Base-by-base conservation (phyloP, 2,888 invertebrate species). In the Nowickia ferox region DNA sequence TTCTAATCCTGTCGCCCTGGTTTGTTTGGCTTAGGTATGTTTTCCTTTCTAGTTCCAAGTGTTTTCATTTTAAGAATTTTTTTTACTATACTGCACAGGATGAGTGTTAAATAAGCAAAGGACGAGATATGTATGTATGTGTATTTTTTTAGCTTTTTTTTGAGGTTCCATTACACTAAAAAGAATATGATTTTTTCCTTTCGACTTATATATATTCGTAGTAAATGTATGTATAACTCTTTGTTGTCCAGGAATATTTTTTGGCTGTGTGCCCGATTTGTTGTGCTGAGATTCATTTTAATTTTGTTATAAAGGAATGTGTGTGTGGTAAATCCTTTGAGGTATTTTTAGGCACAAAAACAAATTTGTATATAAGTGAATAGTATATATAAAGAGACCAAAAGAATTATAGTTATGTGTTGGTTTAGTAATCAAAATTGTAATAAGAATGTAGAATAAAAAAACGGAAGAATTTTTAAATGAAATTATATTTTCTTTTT, bases 51-150 rank as follows among this genome's bases (percentile, higher is more conserved):
- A 19, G 40, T 17, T 13, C 2, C 40, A 10, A 19, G 22, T 57
- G 57, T 65, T 74, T 46, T 19, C n/a, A 59, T 38, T 59, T 44
- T 11, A 69, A 13, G 40, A 66, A 13, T 30, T 59, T 17, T 72
- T 66, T 66, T 57, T 71, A 17, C 46, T 15, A 11, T 65, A 53
- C 9, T 42, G 53, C 61, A 61, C 68, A 53, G 75, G 71, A 79
- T 82, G 75, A 84, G 82, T 87, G 78, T 79, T 87, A 82, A 84
- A 76, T 84, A 81, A 82, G 75, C 84, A 78, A 84, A 87, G 75
- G 40, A 86, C 51, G 75, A 72, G 83, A 80, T 86, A n/a, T n/a
- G n/a, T 86, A 80, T 74, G 59, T 82, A 6, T 30, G 30, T 30
- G 30, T 6, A 30, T 83, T 83, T 72, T 68, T 46, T 46, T 10